These are phyloP conservation scores for Echinops telfairi DNA, from an alignment of 2,113 vertebrate genomes.

Conservation along the genomic window DNA sequence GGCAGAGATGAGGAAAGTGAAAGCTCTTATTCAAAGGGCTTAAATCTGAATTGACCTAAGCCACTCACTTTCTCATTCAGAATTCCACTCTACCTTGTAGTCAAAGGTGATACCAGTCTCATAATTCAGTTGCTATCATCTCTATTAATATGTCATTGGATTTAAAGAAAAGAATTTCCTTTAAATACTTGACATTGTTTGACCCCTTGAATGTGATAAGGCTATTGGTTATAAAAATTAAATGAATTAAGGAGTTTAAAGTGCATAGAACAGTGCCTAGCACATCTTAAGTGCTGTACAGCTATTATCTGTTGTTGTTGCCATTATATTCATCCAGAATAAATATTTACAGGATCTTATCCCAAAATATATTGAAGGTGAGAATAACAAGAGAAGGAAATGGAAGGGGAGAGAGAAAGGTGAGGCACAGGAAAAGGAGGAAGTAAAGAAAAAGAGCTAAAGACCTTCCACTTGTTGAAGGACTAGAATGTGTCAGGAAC, in stretches of 20 bases:
- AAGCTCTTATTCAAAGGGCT: too few species aligned
- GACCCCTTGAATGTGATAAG: background rate
- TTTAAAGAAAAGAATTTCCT: background rate
- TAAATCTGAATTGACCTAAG: background rate
- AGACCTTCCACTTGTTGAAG: slow-evolving; percentile 1
- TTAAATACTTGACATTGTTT: background rate
- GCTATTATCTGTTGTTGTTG: background rate
- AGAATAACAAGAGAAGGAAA: background rate
- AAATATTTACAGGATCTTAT: background rate
- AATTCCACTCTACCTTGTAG: background rate
- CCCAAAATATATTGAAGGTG: background rate
- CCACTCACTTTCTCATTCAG: too few species aligned
- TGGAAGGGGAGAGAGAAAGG: background rate
- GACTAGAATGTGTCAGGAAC: background rate
- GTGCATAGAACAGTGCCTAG: background rate
- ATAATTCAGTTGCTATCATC: slow-evolving; percentile 5
- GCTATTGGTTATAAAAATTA: background rate
- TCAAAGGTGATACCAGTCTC: background rate
- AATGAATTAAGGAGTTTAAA: background rate
- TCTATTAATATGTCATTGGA: background rate
- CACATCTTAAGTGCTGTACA: background rate
- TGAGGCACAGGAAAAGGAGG: background rate
- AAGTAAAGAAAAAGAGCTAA: background rate
- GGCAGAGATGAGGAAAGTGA: too few species aligned
- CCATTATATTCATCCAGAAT: background rate